These are phyloP conservation scores for Drosophila subsilvestris DNA, from an alignment of 2,888 invertebrate species.

Conservation along the genomic window DNA sequence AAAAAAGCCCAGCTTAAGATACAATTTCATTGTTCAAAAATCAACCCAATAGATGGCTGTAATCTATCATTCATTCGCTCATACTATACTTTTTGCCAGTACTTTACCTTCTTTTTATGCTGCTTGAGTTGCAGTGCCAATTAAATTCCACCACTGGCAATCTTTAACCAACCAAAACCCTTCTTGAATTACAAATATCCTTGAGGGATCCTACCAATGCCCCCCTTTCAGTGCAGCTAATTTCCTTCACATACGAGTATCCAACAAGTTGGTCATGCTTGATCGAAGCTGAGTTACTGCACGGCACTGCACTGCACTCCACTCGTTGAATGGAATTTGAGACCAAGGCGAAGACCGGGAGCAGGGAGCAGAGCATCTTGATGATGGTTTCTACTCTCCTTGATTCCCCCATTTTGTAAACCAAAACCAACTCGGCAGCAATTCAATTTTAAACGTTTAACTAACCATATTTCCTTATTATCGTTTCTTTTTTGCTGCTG, in stretches of 20 bases:
- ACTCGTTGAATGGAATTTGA: conserved; percentile 4
- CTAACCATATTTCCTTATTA: conserved; percentile 78
- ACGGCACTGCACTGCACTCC: not conserved
- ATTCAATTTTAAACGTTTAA: conserved; percentile 74
- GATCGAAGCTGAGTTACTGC: conserved; percentile 38
- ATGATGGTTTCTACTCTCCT: conserved; percentile 7
- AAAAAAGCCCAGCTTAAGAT: too few species aligned
- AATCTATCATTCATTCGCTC: too few species aligned
- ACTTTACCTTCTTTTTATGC: not conserved
- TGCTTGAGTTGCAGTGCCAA: not conserved
- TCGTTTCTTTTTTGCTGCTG: conserved; percentile 49
- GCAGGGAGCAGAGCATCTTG: conserved; percentile 1
- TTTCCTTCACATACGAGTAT: conserved; percentile 26
- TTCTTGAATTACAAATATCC: conserved; percentile 5
- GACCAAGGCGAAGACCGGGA: conserved; percentile 8
- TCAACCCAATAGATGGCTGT: too few species aligned
- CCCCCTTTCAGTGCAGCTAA: conserved; percentile 6
- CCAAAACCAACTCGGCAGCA: conserved; percentile 46
- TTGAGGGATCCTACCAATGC: not conserved
- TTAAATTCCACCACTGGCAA: not conserved
- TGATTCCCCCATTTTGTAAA: conserved; percentile 22
- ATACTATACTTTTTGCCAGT: not conserved
- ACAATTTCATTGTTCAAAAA: too few species aligned
- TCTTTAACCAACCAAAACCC: conserved; percentile 1
- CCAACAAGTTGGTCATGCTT: conserved; percentile 31